Evolutionary conservation across 2,888 invertebrate genomes (phyloP).

Genomic region (Syrphus vitripennis): DNA sequence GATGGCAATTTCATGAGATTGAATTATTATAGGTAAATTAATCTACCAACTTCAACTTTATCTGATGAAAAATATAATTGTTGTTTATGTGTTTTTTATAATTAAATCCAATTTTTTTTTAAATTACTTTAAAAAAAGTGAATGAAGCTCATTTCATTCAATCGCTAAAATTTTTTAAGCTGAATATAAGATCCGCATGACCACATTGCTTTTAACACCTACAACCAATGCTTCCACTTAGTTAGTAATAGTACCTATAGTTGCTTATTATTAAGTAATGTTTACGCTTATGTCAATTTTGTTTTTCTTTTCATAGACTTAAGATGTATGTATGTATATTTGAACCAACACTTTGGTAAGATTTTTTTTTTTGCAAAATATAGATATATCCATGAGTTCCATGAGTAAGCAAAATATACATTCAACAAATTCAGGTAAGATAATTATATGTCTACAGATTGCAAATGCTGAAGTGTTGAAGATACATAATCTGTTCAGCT

Average conservation of each 20-base stretch:
- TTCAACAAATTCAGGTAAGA: constrained; percentile 1
- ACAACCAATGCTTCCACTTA: constrained; percentile 43
- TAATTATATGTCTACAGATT: neutral
- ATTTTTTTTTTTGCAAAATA: constrained; percentile 18
- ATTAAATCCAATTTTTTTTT: neutral
- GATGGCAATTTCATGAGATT: neutral
- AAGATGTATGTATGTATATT: neutral
- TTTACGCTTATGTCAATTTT: constrained; percentile 17
- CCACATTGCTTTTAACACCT: constrained; percentile 59
- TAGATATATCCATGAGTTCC: neutral
- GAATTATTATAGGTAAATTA: neutral
- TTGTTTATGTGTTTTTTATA: neutral
- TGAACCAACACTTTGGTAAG: neutral
- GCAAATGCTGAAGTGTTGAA: neutral
- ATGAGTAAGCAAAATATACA: neutral
- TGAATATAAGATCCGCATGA: constrained; percentile 49
- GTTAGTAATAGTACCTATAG: constrained; percentile 23
- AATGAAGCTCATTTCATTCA: constrained; percentile 24
- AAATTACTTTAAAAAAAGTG: neutral
- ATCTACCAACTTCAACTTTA: neutral
- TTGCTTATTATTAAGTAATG: constrained; percentile 52
- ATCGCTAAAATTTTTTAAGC: neutral
- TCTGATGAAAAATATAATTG: constrained; percentile 20
- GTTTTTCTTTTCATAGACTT: neutral
- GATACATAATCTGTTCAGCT: constrained; percentile 31